Base-by-base conservation (phyloP, 1,140 invertebrate species). In the Cyphomyrmex costatus region DNA sequence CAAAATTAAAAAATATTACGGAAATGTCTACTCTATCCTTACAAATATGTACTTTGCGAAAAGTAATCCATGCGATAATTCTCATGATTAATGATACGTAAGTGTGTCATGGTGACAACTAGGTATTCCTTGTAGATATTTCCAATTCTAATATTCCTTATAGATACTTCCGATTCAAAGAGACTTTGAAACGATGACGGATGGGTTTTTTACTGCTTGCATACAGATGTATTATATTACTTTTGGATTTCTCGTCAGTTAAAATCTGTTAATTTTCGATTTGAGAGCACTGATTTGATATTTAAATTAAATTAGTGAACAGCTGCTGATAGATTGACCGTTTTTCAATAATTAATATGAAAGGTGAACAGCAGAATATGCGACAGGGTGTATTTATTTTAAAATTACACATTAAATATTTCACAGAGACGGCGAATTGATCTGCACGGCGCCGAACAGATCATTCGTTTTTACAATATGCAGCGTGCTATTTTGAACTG, bases 271-370 rank as follows among this genome's bases (percentile, higher is more conserved):
- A 33, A 65, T 65, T 65, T 65, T 65, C 4, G 7, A 7, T 65
- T 65, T 19, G 8, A 33, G 3, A 33, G 19, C 30, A 19, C 10
- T 19, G 10, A 4, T 60, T 60, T 3, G 16, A 36, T 12, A 65
- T n/a, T n/a, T n/a, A n/a, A n/a, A 65, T 33, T 65, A n/a, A 65
- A 65, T 65, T 36, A 65, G 33, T 8, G 3, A 8, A 60, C 21
- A 65, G 19, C 0, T 19, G 10, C 2, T n/a, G 30, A 36, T 65
- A 27, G 30, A 33, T 65, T 19, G 63, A 3, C 30, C 19, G 63
- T 33, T 65, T 65, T 65, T 65, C 10, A 27, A n/a, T n/a, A 60
- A 60, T 60, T 60, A 36, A 65, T 65, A 65, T 21, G 63, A 36
- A 19, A 33, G 3, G 3, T 33, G 30, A 36, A 65, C 3, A 36